Base-by-base conservation (phyloP, 2,797 vertebrate genomes). In the Onychomys arenicola region DNA sequence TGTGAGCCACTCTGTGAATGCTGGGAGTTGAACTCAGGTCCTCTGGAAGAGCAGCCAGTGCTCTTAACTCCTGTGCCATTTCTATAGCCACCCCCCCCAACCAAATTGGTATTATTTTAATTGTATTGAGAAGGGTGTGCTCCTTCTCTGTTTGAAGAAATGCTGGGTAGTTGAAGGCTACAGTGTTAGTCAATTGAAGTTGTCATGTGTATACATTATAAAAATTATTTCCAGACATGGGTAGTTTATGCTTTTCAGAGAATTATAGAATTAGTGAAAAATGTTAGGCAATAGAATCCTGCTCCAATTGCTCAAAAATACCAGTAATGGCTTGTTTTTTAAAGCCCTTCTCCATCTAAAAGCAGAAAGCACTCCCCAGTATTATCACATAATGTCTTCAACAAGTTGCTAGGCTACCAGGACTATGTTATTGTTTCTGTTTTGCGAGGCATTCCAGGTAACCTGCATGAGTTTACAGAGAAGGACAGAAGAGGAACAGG, bases 361-460 rank as follows among this genome's bases (percentile, higher is more conserved):
- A 80, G n/a, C 52, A 96, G 81, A 96, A 94, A 95, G 17, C 63
- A 93, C 83, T 95, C 90, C 52, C 37, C 29, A 76, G 95, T 13
- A 77, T 96, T 80, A 93, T 61, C 52, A 89, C 17, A 57, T 69
- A 93, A 80, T 86, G 57, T 71, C 46, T 89, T 95, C 80, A 65
- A 61, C 8, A 81, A 73, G 93, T 95, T 96, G 87, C 95, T 96
- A 93, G 93, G 80, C 86, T 96, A 96, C 13, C 3, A 93, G 43
- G 16, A 65, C 34, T 76, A 16, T 61, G 19, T 37, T 90, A 59
- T 80, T 94, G 43, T 80, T 96, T 89, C 69, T 89, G 49, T 83
- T 96, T 91, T 65, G 37, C 67, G 87, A 49, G 25, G 25, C 5
- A 55, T 93, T 96, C 80, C 46, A 81, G 86, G 52, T 95, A 81